Evolutionary conservation across 2,888 invertebrate genomes (phyloP).

Genomic region (Nysson spinosus): DNA sequence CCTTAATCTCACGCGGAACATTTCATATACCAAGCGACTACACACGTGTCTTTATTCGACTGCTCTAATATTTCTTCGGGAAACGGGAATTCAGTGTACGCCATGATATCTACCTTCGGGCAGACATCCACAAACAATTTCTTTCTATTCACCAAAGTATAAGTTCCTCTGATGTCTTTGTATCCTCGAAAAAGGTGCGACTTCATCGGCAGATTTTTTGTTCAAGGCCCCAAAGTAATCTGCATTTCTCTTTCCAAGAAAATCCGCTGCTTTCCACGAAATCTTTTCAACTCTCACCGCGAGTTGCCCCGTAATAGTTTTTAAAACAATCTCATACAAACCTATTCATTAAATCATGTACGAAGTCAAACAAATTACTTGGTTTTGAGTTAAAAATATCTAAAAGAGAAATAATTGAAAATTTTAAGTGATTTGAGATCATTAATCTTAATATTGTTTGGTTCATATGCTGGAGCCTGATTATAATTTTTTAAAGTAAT

Average conservation of each 20-base stretch:
- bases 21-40: neutral
- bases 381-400: too few relatives aligned
- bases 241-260: slow-evolving; percentile 13
- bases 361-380: too few relatives aligned
- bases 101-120: neutral
- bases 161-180: slow-evolving; percentile 5
- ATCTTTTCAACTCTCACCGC: neutral
- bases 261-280: slow-evolving; percentile 3
- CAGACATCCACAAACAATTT: slow-evolving; percentile 13
- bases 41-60: slow-evolving; percentile 5
- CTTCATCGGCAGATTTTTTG: slow-evolving; percentile 21
- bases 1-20: slow-evolving; percentile 4
- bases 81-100: neutral
- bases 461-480: too few relatives aligned
- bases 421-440: too few relatives aligned
- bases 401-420: too few relatives aligned
- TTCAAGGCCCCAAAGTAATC: slow-evolving; percentile 16
- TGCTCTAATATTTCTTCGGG: neutral
- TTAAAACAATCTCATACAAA: too few relatives aligned
- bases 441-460: too few relatives aligned
- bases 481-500: too few relatives aligned
- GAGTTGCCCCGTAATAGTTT: neutral
- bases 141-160: slow-evolving; percentile 1
- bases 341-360: too few relatives aligned
- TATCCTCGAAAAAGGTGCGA: slow-evolving; percentile 3